Percentiles rank a stretch among this genome's conserved stretches.
Evolutionary conservation across 2,888 invertebrate genomes (phyloP).

Genomic region (Aelia acuminata): DNA sequence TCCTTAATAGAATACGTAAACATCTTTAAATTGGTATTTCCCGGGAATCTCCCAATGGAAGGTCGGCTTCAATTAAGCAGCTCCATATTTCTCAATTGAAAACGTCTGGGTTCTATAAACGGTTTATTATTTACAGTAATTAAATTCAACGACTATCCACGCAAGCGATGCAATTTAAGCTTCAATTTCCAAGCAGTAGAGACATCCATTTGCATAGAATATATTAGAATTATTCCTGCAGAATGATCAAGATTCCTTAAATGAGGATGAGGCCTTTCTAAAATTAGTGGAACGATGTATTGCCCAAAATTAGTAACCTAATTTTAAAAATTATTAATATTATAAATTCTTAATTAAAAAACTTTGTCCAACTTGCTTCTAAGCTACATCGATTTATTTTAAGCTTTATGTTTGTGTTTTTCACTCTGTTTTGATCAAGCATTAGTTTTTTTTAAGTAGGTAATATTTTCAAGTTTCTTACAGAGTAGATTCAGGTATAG

Average conservation of each 20-base stretch:
- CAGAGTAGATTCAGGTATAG: too few species aligned
- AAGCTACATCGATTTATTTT: too few species aligned
- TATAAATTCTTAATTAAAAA: too few species aligned
- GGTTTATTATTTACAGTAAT: constrained; percentile 23
- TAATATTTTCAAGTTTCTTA: too few species aligned
- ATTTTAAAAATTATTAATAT: too few species aligned
- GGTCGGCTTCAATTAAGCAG: neutral
- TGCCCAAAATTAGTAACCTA: neutral
- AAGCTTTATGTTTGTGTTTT: too few species aligned
- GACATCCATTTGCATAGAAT: constrained; percentile 8
- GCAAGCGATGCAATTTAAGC: neutral
- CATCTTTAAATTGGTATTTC: constrained; percentile 42
- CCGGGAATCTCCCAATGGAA: neutral
- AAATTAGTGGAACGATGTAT: neutral
- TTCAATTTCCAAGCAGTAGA: constrained; percentile 10
- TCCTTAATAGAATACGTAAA: constrained; percentile 34
- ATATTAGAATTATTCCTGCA: neutral
- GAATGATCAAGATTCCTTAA: neutral
- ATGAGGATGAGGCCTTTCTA: neutral
- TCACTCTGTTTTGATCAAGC: too few species aligned
- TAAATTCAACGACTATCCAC: constrained; percentile 25
- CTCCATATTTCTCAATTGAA: neutral
- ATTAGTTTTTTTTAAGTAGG: too few species aligned
- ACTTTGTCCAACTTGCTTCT: too few species aligned
- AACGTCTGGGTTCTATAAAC: neutral